Evolutionary conservation across 2,797 vertebrate species (phyloP).

Genomic region (Odontamblyopus lacepedii): DNA sequence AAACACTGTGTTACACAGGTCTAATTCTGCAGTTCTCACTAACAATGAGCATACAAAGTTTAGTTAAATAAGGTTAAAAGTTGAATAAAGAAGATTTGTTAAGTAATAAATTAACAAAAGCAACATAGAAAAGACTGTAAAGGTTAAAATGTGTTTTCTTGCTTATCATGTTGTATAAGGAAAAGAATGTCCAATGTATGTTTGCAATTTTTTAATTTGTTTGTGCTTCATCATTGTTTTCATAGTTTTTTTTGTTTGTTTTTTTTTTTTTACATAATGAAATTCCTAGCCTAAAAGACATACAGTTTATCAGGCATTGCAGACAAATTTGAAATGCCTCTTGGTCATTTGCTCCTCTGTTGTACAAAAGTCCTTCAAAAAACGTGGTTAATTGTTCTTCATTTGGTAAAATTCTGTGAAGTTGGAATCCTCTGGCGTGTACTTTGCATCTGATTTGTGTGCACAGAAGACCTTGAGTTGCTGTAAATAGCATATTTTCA

Average conservation of each 20-base stretch:
- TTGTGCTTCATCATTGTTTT: no score
- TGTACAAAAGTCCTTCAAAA: conserved; percentile 14
- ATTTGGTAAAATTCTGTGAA: conserved; percentile 12
- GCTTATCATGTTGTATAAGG: no score
- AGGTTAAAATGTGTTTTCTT: no score
- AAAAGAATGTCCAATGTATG: no score
- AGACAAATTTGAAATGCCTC: neutral
- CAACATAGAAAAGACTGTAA: no score
- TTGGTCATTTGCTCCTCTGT: conserved; percentile 5
- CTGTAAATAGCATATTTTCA: neutral
- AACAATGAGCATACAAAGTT: no score
- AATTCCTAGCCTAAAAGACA: conserved; percentile 11
- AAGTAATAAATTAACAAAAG: no score
- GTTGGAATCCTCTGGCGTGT: conserved; percentile 13
- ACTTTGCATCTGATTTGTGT: conserved; percentile 12
- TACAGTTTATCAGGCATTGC: conserved; percentile 4
- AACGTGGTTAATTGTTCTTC: conserved; percentile 10
- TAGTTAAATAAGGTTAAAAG: no score
- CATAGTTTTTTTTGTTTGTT: no score
- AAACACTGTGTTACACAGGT: neutral
- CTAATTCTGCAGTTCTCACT: no score
- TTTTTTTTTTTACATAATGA: neutral
- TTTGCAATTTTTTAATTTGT: no score
- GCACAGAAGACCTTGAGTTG: neutral
- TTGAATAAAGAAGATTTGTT: no score